Conservation (phyloP, 2,113 vertebrate species). For the Myiopsitta monachus region DNA sequence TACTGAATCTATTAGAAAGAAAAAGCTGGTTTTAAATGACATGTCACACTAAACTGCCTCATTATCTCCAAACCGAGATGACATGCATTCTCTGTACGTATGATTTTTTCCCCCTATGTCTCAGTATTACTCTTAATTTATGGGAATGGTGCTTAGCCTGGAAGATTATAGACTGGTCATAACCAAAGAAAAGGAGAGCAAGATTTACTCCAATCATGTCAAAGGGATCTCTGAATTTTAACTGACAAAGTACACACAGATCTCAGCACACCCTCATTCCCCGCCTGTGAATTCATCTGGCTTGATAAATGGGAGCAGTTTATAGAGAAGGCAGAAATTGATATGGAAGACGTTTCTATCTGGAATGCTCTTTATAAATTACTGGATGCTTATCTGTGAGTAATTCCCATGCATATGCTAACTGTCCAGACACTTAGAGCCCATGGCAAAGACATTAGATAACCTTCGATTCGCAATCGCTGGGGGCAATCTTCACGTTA, state of each 20-base stretch:
- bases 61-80: conserved; percentile 68
- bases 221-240: conserved; percentile 37
- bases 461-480: conserved; percentile 45
- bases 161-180: conserved; percentile 58
- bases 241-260: conserved; percentile 33
- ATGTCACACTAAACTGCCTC: conserved; percentile 68
- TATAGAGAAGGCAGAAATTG: conserved; percentile 42
- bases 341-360: conserved; percentile 7
- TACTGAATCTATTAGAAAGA: conserved; percentile 54
- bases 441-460: conserved; percentile 11
- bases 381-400: conserved; percentile 9
- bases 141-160: background rate
- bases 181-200: conserved; percentile 50
- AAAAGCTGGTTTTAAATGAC: conserved; percentile 66
- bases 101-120: conserved; percentile 30
- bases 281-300: background rate
- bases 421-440: conserved; percentile 10
- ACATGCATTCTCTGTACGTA: background rate
- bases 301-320: conserved; percentile 48
- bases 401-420: conserved; percentile 34
- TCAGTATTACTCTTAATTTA: conserved; percentile 49
- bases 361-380: conserved; percentile 11
- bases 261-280: conserved; percentile 9
- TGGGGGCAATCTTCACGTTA: background rate
- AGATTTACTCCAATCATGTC: conserved; percentile 48